A percentile compares a stretch with the other conserved stretches of the same genome.
These are phyloP conservation scores for Spinus pinus DNA, from an alignment of 2,797 vertebrate genomes.

Conservation along the genomic window DNA sequence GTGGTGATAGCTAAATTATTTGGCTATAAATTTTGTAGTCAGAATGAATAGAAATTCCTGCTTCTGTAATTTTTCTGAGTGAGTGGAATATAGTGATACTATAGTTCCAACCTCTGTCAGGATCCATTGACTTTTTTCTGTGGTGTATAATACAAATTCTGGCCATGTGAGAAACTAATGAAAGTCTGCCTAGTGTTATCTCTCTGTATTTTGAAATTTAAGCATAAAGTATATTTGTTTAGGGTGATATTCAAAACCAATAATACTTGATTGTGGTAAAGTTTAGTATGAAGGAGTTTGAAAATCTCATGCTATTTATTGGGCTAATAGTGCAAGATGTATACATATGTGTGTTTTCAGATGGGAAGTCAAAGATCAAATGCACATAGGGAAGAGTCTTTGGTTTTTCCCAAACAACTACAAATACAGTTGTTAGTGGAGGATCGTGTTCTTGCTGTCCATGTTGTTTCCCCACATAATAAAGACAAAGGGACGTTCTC, in stretches of 20 bases:
- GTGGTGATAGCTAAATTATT: neutral
- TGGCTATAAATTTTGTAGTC: neutral
- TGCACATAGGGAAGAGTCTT: neutral
- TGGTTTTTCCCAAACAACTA: neutral
- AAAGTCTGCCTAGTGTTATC: neutral
- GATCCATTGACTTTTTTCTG: neutral
- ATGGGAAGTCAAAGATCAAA: neutral
- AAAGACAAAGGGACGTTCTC: neutral
- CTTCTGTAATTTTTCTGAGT: neutral
- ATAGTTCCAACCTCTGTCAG: neutral
- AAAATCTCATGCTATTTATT: neutral
- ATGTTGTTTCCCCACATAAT: conserved; percentile 30
- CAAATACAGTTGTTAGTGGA: neutral
- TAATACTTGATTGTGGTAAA: neutral
- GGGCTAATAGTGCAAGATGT: neutral
- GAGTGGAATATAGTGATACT: neutral
- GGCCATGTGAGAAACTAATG: neutral
- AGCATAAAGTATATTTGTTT: neutral
- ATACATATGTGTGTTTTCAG: neutral
- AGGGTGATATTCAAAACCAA: neutral
- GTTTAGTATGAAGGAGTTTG: neutral
- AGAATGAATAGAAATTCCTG: neutral
- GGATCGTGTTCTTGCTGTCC: neutral
- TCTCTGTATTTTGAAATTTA: neutral
- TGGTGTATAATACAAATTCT: neutral